Evolutionary conservation across 2,797 vertebrate species (phyloP).

Genomic region (Galaxias olidus): DNA sequence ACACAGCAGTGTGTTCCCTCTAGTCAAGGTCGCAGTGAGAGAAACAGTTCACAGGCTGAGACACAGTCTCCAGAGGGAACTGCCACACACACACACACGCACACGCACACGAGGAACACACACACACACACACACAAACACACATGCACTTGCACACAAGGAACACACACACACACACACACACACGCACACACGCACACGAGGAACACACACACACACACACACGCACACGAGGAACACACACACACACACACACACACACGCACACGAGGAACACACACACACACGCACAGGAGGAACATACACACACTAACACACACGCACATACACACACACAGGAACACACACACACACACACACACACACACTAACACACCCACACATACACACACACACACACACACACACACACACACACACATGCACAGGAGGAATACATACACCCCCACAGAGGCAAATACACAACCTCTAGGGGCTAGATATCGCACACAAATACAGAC

Average conservation of each 20-base stretch:
- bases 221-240: slow-evolving; percentile 28
- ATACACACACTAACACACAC: slow-evolving; percentile 20
- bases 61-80: slow-evolving; percentile 41
- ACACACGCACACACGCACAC: not conserved
- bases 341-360: slow-evolving; percentile 25
- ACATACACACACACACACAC: slow-evolving; percentile 17
- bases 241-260: slow-evolving; percentile 19
- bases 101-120: too few relatives aligned
- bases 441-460: slow-evolving; percentile 14
- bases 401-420: not conserved
- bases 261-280: not conserved
- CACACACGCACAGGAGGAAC: not conserved
- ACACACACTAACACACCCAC: slow-evolving; percentile 16
- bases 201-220: slow-evolving; percentile 22
- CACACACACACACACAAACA: slow-evolving; percentile 17
- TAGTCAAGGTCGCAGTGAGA: slow-evolving; percentile 59
- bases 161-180: slow-evolving; percentile 6
- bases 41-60: slow-evolving; percentile 37
- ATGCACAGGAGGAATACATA: slow-evolving; percentile 10
- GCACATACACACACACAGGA: slow-evolving; percentile 28
- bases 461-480: not conserved
- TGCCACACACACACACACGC: slow-evolving; percentile 32
- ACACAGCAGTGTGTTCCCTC: slow-evolving; percentile 15
- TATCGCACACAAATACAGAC: slow-evolving; percentile 13
- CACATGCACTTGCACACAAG: slow-evolving; percentile 17